Conservation (phyloP, 1,140 invertebrate genomes). For the Leptonema lineaticorne region DNA sequence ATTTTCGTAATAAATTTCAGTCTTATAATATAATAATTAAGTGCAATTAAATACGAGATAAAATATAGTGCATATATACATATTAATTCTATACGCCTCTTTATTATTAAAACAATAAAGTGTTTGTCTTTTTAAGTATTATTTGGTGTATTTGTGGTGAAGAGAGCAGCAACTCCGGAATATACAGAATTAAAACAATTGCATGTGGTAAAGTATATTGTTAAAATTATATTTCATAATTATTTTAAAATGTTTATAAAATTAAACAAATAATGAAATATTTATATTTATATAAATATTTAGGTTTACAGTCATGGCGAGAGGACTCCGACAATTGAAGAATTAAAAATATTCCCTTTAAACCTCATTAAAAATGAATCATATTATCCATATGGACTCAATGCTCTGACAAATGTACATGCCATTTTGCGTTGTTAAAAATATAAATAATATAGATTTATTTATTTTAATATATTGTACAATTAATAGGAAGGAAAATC, state of each 20-base stretch:
- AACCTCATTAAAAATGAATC: conserved; percentile 50
- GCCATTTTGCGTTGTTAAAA: conserved; percentile 10
- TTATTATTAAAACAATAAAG: too few relatives aligned
- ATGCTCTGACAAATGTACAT: conserved; percentile 59
- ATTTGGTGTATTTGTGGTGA: conserved; percentile 54
- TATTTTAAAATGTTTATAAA: conserved; percentile 6
- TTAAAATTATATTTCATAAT: background rate
- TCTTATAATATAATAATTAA: too few relatives aligned
- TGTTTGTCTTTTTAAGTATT: too few relatives aligned
- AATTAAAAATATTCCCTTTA: conserved; percentile 52
- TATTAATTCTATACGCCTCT: too few relatives aligned
- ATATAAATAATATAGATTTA: background rate
- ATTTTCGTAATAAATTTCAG: too few relatives aligned
- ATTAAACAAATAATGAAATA: background rate
- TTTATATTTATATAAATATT: too few relatives aligned
- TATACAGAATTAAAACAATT: conserved; percentile 53
- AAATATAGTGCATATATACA: too few relatives aligned
- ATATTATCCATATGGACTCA: conserved; percentile 54
- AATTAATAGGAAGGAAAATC: conserved; percentile 35
- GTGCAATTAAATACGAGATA: too few relatives aligned
- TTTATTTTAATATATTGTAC: conserved; percentile 1
- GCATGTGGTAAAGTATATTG: conserved; percentile 50
- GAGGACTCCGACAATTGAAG: conserved; percentile 53
- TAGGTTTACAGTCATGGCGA: conserved; percentile 60
- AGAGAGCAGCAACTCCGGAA: conserved; percentile 49